Evolutionary conservation across 2,888 invertebrate species (phyloP), one percentile per base, ranked within the genome.

Genomic region (Schizotus pectinicornis): DNA sequence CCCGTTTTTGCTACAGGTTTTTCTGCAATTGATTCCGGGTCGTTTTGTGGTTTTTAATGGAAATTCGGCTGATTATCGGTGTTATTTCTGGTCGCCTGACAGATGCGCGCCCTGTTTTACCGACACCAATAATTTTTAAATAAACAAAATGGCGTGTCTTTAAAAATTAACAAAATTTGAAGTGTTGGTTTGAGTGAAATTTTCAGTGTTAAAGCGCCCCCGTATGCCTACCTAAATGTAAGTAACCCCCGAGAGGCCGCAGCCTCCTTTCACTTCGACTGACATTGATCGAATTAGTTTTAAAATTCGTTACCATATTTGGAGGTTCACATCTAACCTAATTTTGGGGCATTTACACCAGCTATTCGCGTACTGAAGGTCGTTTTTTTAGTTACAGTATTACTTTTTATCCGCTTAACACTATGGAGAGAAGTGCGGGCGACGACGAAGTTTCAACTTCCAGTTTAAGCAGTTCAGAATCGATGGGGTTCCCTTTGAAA

Each of bases 141-240:
- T 51, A 59, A 62, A 62, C 62, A 62, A 62, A 62, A 59, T 62
- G 62, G 59, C 62, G 59, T 48, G 11, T 43, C 51, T 53, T 54
- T 60, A 50, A 62, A 62, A 64, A 60, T 50, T 56, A 49, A 22
- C 51, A 62, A 64, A 62, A 53, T 64, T 64, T 50, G 56, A 64
- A 64, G 58, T 63, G 42, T 34, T 42, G 59, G 56, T 55, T 52
- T 36, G 11, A 22, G 22, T 22, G 14, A 59, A 65, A 63, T 57
- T 61, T 61, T 57, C 45, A 38, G 49, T 60, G 49, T 53, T 32
- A 45, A 32, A 46, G 9, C 37, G n/a, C 13, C 13, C 13, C 6
- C 6, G 1, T 8, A 43, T 3, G 39, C 30, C 11, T 34, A 55
- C 37, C 57, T 46, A 60, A 62, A 62, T 60, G 62, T 62, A 48